phyloP scores from a whole-genome alignment of 2,113 vertebrate genomes.

The Dasyurus viverrinus region DNA sequence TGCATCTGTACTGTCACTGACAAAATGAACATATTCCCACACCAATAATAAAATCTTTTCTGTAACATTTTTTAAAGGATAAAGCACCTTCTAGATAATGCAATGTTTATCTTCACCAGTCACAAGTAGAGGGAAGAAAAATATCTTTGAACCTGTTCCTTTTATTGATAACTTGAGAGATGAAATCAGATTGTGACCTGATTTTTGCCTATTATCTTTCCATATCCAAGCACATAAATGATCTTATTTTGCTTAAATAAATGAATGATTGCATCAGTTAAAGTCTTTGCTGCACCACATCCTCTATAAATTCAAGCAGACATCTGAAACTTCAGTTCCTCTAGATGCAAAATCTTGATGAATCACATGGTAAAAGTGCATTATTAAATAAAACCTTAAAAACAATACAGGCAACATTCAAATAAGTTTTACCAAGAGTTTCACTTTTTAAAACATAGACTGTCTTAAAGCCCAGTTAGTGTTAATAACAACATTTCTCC shows the following conservation, averaged over 20 bases:
- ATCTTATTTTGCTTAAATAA: conserved; percentile 99
- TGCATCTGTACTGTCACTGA: conserved; percentile 96
- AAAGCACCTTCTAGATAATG: background rate
- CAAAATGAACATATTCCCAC: conserved; percentile 71
- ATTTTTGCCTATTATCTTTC: conserved; percentile 95
- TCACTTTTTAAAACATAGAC: conserved; percentile 96
- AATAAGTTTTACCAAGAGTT: conserved; percentile 95
- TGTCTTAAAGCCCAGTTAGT: conserved; percentile 98
- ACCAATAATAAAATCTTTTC: background rate
- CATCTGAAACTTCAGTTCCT: conserved; percentile 96
- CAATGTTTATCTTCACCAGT: background rate
- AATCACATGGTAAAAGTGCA: conserved; percentile 95
- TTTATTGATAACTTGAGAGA: conserved; percentile 92
- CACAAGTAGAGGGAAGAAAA: conserved; percentile 87
- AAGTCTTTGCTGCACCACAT: conserved; percentile 95
- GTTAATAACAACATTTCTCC: conserved; percentile 98
- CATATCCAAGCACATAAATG: conserved; percentile 91
- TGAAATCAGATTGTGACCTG: conserved; percentile 94
- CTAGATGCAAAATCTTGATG: conserved; percentile 97
- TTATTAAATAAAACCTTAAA: conserved; percentile 99
- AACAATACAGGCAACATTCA: conserved; percentile 98
- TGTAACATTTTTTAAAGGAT: background rate
- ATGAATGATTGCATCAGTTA: conserved; percentile 97
- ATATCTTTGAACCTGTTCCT: conserved; percentile 98
- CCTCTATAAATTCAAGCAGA: conserved; percentile 96